Conservation (phyloP, 2,113 vertebrate species). For the Varanus salvator region DNA sequence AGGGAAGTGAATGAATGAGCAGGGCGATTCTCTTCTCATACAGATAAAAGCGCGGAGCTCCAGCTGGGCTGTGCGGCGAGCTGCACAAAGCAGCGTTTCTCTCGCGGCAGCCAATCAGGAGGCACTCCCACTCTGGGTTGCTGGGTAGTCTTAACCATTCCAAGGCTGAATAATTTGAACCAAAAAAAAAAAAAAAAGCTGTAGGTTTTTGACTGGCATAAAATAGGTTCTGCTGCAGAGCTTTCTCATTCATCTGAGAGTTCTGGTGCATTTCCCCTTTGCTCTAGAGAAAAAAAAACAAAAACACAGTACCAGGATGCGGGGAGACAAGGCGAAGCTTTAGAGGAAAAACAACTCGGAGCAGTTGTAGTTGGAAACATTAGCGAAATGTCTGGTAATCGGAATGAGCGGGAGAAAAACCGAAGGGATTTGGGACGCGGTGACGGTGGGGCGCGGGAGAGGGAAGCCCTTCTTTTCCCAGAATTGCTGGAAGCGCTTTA, state of each 20-base stretch:
- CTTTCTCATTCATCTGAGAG: constrained; percentile 26
- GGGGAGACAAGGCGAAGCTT: neutral
- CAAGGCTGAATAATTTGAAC: constrained; percentile 48
- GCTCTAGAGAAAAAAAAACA: neutral
- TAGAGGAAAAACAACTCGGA: neutral
- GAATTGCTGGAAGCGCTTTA: neutral
- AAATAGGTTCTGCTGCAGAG: constrained; percentile 55
- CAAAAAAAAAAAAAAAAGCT: constrained; percentile 7
- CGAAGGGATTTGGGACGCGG: neutral
- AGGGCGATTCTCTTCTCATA: constrained; percentile 41
- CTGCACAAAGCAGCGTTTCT: constrained; percentile 50
- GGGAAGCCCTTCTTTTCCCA: too few relatives aligned
- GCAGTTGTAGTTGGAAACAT: neutral
- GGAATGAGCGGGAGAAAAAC: neutral
- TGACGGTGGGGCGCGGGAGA: too few relatives aligned
- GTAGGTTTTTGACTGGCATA: constrained; percentile 55
- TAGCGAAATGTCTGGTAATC: neutral
- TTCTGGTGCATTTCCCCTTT: neutral
- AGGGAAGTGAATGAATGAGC: constrained; percentile 9
- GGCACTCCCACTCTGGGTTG: constrained; percentile 54
- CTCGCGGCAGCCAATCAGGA: constrained; percentile 57
- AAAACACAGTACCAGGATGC: neutral
- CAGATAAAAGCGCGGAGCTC: constrained; percentile 59
- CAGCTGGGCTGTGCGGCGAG: constrained; percentile 3
- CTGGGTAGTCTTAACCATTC: constrained; percentile 58